Conservation (phyloP, 2,113 vertebrate genomes). For the Myiopsitta monachus region DNA sequence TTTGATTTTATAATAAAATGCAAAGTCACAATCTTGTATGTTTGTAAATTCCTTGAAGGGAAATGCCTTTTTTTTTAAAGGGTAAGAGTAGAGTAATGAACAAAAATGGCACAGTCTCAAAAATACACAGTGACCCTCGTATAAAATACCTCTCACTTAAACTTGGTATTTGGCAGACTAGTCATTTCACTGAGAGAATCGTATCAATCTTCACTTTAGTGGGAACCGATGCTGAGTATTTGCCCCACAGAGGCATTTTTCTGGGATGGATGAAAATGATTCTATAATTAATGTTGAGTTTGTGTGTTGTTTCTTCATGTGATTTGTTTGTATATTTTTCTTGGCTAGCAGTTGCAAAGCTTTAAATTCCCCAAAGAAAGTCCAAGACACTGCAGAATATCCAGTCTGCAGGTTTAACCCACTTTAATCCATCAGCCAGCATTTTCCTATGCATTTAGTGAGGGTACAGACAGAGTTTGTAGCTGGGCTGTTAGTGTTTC, state of each 20-base stretch:
- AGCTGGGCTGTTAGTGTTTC: neutral
- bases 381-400: neutral
- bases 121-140: neutral
- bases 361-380: neutral
- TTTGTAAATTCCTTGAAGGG: neutral
- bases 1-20: neutral
- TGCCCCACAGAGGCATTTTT: neutral
- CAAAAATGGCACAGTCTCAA: neutral
- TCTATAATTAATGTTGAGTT: fast-evolving
- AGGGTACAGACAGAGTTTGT: neutral
- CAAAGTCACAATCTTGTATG: neutral
- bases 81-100: neutral
- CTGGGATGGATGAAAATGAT: neutral
- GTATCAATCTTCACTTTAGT: neutral
- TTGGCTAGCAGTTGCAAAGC: neutral
- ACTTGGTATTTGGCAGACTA: neutral
- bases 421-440: neutral
- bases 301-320: neutral
- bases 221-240: neutral
- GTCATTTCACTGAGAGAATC: neutral
- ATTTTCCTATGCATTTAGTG: neutral
- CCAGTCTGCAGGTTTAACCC: neutral
- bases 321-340: neutral
- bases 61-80: neutral
- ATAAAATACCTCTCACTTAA: neutral